Evolutionary conservation across 2,888 invertebrate species (phyloP), one percentile per base, ranked within the genome.

Genomic region (Phyto melanocephala): DNA sequence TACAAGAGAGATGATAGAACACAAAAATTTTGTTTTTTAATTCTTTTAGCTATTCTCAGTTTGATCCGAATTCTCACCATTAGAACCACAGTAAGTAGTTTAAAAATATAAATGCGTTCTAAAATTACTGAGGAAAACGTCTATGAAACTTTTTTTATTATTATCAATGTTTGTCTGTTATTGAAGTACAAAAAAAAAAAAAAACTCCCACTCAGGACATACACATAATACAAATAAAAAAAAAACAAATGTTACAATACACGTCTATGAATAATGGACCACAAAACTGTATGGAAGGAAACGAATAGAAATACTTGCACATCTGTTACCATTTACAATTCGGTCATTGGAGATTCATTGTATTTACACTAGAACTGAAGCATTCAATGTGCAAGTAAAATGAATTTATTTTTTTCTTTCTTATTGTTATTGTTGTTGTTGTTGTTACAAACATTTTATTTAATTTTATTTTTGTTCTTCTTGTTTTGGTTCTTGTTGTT

Each of bases 311-410:
- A 65, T n/a, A 50, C 40, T 56, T 35, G 45, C 10, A 70, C 80
- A 80, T 62, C 63, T 80, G 80, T 63, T 70, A 47, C 63, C 74
- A 70, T 58, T n/a, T 65, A 40, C 52, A 67, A 45, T 74, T 62
- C 35, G 54, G 65, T 60, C 67, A 72, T 71, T 65, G 78, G 20
- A 79, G 28, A 47, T 58, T 50, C 20, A 10, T 3, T 47, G 2
- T 13, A n/a, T 2, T 72, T 3, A 20, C 37, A 71, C 33, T 42
- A 33, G 28, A 28, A 28, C 28, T 28, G 4, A 28, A 28, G 6
- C 28, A 24, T 11, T 22, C 40, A 60, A 60, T 47, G 15, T n/a
- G n/a, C n/a, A n/a, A n/a, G n/a, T n/a, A n/a, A n/a, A n/a, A n/a
- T n/a, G n/a, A n/a, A n/a, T n/a, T n/a, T n/a, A n/a, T n/a, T n/a